Conservation (phyloP, 2,113 vertebrate genomes). For the Cervus canadensis region DNA sequence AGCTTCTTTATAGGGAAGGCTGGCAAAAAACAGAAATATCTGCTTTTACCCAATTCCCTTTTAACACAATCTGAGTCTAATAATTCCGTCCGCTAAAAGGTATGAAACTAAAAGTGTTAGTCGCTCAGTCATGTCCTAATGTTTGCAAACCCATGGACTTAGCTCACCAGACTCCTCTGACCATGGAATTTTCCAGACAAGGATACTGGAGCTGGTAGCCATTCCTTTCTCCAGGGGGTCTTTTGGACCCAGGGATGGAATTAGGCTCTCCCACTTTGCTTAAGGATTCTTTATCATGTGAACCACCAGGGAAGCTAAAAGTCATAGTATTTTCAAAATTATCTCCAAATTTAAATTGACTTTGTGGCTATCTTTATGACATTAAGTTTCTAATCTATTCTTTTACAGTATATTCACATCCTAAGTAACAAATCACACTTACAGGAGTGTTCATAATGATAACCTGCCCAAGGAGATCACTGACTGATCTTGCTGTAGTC, state of each 20-base stretch:
- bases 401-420: neutral
- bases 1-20: neutral
- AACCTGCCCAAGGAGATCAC: neutral
- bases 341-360: neutral
- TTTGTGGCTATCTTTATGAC: neutral
- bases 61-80: neutral
- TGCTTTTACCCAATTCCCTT: neutral
- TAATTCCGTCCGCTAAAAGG: neutral
- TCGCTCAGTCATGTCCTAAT: rapidly evolving
- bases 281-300: neutral
- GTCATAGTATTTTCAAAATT: neutral
- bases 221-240: neutral
- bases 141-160: neutral
- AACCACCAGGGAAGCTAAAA: neutral
- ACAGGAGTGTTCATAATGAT: neutral
- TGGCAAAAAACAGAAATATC: neutral
- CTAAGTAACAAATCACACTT: neutral
- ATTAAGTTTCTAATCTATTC: neutral
- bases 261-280: neutral
- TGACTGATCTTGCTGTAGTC: too few relatives aligned
- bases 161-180: neutral
- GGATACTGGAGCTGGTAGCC: neutral
- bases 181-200: neutral
- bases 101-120: neutral
- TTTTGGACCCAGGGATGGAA: neutral